Evolutionary conservation across 2,797 vertebrate species (phyloP).

Genomic region (Lerista edwardsae): DNA sequence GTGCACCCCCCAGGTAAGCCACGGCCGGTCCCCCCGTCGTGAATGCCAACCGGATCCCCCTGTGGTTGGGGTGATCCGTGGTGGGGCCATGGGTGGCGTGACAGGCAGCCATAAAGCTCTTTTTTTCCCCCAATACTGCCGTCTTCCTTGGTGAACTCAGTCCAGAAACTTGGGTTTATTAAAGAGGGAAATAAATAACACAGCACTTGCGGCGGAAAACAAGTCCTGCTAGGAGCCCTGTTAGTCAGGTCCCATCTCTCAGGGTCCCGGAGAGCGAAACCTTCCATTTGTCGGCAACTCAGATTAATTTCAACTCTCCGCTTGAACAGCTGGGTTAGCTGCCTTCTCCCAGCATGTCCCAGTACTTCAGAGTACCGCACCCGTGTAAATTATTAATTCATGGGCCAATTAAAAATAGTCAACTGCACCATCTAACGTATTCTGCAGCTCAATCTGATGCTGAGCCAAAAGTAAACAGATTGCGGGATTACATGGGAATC

Average conservation of each 20-base stretch:
- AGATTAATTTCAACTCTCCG: conserved; percentile 23
- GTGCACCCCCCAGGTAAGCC: too few species aligned
- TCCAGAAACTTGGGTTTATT: background rate
- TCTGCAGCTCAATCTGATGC: background rate
- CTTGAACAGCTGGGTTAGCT: background rate
- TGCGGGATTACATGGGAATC: background rate
- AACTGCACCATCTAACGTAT: background rate
- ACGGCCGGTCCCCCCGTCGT: too few species aligned
- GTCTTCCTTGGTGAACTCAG: background rate
- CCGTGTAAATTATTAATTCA: background rate
- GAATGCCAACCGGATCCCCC: too few species aligned
- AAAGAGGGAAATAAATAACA: background rate
- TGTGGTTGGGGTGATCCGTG: too few species aligned
- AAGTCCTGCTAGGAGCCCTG: conserved; percentile 10
- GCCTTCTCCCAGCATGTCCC: background rate
- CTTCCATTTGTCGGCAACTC: background rate
- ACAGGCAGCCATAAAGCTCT: background rate
- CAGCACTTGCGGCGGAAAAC: background rate
- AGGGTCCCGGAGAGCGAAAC: background rate
- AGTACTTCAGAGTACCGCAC: background rate
- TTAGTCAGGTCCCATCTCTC: background rate
- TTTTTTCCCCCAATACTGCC: background rate
- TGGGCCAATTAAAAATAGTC: background rate
- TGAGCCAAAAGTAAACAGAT: conserved; percentile 11
- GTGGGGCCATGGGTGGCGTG: too few species aligned